Conservation (phyloP, 2,888 invertebrate species). For the Tineola bisselliella region DNA sequence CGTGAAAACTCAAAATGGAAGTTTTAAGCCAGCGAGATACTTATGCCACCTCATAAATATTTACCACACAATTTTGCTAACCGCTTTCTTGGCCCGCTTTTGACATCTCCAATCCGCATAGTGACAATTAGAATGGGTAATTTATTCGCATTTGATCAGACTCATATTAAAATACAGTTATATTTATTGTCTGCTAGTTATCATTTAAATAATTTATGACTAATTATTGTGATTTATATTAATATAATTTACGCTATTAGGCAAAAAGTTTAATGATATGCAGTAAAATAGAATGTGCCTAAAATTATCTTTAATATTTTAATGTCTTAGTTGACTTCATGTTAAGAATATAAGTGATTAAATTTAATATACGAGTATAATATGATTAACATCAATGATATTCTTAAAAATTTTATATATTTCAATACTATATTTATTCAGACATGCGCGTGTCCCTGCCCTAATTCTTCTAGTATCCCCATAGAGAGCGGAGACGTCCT, state of each 20-base stretch:
- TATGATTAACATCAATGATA: background rate
- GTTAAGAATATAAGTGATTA: too few species aligned
- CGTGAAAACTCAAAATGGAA: conserved; percentile 25
- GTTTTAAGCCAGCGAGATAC: conserved; percentile 18
- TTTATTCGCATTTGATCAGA: conserved; percentile 1
- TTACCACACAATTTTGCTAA: conserved; percentile 22
- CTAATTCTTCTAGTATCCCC: conserved; percentile 17
- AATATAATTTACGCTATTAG: too few species aligned
- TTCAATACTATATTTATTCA: background rate
- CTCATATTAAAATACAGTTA: background rate
- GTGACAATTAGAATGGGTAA: conserved; percentile 5
- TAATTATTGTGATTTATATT: too few species aligned
- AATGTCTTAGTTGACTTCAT: too few species aligned
- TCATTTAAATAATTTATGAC: background rate
- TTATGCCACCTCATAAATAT: conserved; percentile 22
- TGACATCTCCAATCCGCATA: background rate
- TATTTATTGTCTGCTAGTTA: background rate
- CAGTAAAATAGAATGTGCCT: too few species aligned
- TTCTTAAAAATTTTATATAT: background rate
- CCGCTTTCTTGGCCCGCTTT: conserved; percentile 14
- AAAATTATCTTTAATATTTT: too few species aligned
- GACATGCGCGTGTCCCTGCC: background rate
- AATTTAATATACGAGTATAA: too few species aligned
- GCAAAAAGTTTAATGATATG: too few species aligned
- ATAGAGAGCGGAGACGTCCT: conserved; percentile 26